Percentiles rank a stretch among this genome's conserved stretches.
Evolutionary conservation across 2,113 vertebrate genomes (phyloP).

Genomic region (Carassius carassius): DNA sequence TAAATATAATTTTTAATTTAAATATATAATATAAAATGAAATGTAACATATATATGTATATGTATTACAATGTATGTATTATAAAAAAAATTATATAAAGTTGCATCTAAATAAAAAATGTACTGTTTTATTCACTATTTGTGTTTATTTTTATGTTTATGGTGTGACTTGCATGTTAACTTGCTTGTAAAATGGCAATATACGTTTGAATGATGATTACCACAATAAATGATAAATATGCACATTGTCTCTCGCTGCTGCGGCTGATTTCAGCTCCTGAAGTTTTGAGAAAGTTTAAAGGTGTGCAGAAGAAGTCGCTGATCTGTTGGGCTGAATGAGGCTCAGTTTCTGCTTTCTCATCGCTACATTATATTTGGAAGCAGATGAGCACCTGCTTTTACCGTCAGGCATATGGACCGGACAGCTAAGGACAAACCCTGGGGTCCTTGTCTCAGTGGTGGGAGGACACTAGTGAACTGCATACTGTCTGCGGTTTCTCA

Average conservation of each 20-base stretch:
- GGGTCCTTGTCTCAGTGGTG: slow-evolving; percentile 40
- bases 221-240: no score
- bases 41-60: no score
- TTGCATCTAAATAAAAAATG: no score
- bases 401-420: slow-evolving; percentile 40
- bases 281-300: not conserved
- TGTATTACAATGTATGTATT: no score
- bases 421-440: slow-evolving; percentile 38
- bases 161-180: no score
- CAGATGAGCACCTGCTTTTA: slow-evolving; percentile 41
- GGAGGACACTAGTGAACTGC: slow-evolving; percentile 14
- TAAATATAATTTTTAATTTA: no score
- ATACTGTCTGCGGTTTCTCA: not conserved
- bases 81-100: no score
- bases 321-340: not conserved
- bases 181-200: no score
- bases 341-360: slow-evolving; percentile 30
- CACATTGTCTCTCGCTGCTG: not conserved
- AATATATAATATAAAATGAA: no score
- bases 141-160: no score
- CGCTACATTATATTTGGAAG: slow-evolving; percentile 44
- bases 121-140: no score
- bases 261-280: not conserved
- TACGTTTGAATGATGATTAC: no score
- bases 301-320: not conserved